These are phyloP conservation scores for Himalopsyche tibetana DNA, from an alignment of 2,888 invertebrate genomes.

Conservation along the genomic window DNA sequence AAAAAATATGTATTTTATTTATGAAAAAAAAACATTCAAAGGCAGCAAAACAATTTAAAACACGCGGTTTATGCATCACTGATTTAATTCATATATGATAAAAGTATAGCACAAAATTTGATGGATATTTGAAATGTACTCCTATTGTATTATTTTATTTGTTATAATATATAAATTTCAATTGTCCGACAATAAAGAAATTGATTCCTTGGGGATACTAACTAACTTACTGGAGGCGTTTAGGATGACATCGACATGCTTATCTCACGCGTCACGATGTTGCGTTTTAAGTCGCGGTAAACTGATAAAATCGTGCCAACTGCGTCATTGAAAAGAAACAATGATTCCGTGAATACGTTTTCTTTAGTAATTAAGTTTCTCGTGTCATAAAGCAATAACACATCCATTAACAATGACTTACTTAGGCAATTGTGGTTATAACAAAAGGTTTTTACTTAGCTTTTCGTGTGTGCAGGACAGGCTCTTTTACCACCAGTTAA, in stretches of 20 bases:
- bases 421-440: background rate
- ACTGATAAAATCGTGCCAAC: background rate
- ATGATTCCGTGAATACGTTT: constrained; percentile 15
- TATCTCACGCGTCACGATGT: background rate
- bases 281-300: background rate
- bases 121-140: no score
- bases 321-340: constrained; percentile 23
- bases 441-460: constrained; percentile 20
- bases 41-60: no score
- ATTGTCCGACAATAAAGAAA: no score
- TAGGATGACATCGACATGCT: background rate
- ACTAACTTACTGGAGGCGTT: background rate
- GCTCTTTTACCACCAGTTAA: background rate
- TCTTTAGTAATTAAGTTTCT: constrained; percentile 2
- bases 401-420: constrained; percentile 3
- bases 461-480: background rate
- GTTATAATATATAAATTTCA: no score
- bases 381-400: constrained; percentile 18
- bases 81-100: no score
- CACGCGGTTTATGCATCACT: no score
- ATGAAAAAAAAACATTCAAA: no score
- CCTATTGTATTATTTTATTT: no score
- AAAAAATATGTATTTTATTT: no score
- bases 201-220: no score
- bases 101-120: no score